Evolutionary conservation across 2,113 vertebrate genomes (phyloP), one percentile per base, ranked within the genome.

Genomic region (Bagarius yarrelli): DNA sequence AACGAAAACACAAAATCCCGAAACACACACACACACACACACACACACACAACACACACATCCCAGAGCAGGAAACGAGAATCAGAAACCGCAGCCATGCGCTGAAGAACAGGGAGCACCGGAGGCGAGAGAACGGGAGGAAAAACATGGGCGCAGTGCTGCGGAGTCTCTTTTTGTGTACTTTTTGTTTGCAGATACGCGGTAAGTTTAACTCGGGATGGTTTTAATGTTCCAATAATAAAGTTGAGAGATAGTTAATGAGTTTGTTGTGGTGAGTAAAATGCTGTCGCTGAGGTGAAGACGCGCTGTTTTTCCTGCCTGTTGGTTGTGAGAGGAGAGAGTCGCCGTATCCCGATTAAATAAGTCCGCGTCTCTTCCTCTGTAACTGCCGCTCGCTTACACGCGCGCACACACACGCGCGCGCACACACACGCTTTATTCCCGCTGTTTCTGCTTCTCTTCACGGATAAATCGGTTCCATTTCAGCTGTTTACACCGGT

Each of bases 101-200:
- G 90, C 82, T 93, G 90, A 93, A 81, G 40, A 81, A 83, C 25
- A 64, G 66, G 27, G 32, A 79, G 89, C 85, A 78, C 78, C 87
- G 71, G 89, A 87, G 87, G 88, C 83, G 53, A 76, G 82, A 81
- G 84, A 88, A 69, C 83, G 81, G 87, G 83, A 83, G 89, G 84
- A 69, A 36, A 52, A 96, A 94, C 92, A 97, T 97, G 96, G 94
- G 94, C 87, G 94, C 93, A 92, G 93, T 93, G 88, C 91, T 97
- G 89, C 93, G 94, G 92, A 95, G 89, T 87, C 93, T 96, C 87
- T 89, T 96, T 89, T 93, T 94, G 88, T 95, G 92, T 91, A 94
- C 90, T 89, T 94, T 96, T 84, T 95, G 94, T 89, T 91, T 91
- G 82, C 92, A 96, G 81, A 84, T 96, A 88, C 91, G 92, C 93